A percentile compares a stretch with the other conserved stretches of the same genome.
phyloP scores from a whole-genome alignment of 30 jellyfish, hydroid and myxozoan genomes.

The Hydra vulgaris region DNA sequence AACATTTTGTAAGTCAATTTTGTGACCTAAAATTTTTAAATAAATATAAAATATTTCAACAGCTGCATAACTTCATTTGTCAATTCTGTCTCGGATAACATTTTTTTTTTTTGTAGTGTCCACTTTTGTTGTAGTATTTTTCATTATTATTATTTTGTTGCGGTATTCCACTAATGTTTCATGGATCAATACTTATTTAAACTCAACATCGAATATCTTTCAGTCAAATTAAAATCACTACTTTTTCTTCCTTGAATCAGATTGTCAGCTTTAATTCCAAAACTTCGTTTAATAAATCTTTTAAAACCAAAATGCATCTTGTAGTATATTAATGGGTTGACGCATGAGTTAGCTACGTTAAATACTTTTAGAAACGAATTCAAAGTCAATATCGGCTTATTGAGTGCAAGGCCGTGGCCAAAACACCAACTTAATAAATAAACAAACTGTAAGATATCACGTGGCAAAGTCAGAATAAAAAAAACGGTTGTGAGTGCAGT shows the following conservation, averaged over 20 bases:
- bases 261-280: neutral
- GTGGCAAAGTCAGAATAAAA: conserved; percentile 60
- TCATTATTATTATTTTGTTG: too few relatives aligned
- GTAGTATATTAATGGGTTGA: conserved; percentile 69
- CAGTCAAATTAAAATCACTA: neutral
- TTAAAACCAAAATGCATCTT: conserved; percentile 48
- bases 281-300: conserved; percentile 1
- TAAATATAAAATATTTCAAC: too few relatives aligned
- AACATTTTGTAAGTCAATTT: too few relatives aligned
- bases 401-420: conserved; percentile 35
- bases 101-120: too few relatives aligned
- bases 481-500: conserved; percentile 59
- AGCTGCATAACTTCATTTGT: too few relatives aligned
- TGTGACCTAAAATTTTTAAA: too few relatives aligned
- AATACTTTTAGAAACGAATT: conserved; percentile 56
- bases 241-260: neutral
- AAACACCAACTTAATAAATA: conserved; percentile 56
- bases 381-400: conserved; percentile 20
- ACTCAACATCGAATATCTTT: neutral
- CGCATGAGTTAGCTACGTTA: conserved; percentile 88
- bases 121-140: too few relatives aligned
- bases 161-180: too few relatives aligned
- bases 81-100: too few relatives aligned
- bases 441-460: conserved; percentile 56
- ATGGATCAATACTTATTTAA: too few relatives aligned